A percentile compares a stretch with the other conserved stretches of the same genome.
These are phyloP conservation scores for Saguinus midas DNA, from an alignment of 2,113 vertebrate species.

Conservation along the genomic window DNA sequence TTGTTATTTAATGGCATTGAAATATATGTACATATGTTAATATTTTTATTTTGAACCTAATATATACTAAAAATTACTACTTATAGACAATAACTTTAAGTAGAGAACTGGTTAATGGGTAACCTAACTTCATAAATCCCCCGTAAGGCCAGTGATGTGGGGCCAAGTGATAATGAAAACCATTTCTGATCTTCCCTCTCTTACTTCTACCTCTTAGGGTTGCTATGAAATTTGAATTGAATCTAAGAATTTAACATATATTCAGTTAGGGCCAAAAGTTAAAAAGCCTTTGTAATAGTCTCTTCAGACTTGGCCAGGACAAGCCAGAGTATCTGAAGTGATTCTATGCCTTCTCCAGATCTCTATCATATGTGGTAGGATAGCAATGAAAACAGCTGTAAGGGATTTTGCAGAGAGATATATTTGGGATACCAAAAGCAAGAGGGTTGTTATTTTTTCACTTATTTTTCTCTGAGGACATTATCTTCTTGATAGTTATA, in stretches of 20 bases:
- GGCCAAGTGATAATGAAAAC: background rate
- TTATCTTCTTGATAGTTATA: background rate
- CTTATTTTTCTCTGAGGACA: background rate
- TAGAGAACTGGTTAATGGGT: background rate
- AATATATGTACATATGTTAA: background rate
- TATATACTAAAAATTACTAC: constrained; percentile 34
- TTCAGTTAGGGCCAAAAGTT: background rate
- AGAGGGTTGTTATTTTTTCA: background rate
- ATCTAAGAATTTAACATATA: background rate
- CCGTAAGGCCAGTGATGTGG: background rate
- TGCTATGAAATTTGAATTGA: background rate
- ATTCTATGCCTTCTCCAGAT: background rate
- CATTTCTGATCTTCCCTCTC: background rate
- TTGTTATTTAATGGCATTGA: background rate
- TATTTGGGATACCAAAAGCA: background rate
- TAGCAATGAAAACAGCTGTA: background rate
- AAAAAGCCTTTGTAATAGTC: background rate
- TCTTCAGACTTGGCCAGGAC: background rate
- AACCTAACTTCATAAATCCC: background rate
- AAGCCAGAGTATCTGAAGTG: background rate
- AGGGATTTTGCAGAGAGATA: background rate
- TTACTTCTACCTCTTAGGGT: background rate
- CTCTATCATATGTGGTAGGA: background rate
- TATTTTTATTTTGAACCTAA: constrained; percentile 46
- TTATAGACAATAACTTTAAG: background rate